Evolutionary conservation across 2,888 invertebrate genomes (phyloP).

Genomic region (Andrena marginata): DNA sequence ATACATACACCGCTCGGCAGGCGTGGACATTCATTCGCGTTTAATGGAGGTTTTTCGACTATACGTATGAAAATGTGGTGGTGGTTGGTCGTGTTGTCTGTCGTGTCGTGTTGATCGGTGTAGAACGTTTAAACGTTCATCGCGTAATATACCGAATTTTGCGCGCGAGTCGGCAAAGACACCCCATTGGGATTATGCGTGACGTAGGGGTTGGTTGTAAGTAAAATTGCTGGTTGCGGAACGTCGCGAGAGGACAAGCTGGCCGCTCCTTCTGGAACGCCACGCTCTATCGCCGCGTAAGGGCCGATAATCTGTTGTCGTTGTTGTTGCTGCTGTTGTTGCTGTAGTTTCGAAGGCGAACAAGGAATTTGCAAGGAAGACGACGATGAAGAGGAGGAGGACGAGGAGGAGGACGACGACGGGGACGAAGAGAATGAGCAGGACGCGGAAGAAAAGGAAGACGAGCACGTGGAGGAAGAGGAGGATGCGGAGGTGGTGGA

Average conservation of each 20-base stretch:
- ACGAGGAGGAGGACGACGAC: constrained; percentile 38
- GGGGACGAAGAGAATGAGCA: constrained; percentile 38
- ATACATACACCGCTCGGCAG: background rate
- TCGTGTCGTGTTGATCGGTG: background rate
- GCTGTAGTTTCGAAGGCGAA: constrained; percentile 81
- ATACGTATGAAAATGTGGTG: background rate
- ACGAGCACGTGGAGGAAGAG: constrained; percentile 32
- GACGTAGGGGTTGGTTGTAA: constrained; percentile 66
- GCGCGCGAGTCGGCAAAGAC: constrained; percentile 79
- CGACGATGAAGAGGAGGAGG: constrained; percentile 45
- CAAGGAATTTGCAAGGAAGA: constrained; percentile 75
- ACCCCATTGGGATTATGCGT: constrained; percentile 82
- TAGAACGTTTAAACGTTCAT: constrained; percentile 91
- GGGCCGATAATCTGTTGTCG: constrained; percentile 54
- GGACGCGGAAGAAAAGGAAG: constrained; percentile 35
- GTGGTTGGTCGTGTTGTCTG: too few relatives aligned
- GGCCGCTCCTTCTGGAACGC: constrained; percentile 91
- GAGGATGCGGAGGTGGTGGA: constrained; percentile 59
- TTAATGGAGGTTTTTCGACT: background rate
- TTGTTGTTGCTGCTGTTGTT: constrained; percentile 32
- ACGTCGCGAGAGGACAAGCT: constrained; percentile 89
- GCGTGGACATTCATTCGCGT: background rate
- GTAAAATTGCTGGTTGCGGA: constrained; percentile 65
- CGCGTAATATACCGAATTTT: constrained; percentile 89
- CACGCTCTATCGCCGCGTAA: constrained; percentile 86